Percentiles rank a stretch among this genome's conserved stretches.
Evolutionary conservation across 2,113 vertebrate species (phyloP).

Genomic region (Falco punctatus): DNA sequence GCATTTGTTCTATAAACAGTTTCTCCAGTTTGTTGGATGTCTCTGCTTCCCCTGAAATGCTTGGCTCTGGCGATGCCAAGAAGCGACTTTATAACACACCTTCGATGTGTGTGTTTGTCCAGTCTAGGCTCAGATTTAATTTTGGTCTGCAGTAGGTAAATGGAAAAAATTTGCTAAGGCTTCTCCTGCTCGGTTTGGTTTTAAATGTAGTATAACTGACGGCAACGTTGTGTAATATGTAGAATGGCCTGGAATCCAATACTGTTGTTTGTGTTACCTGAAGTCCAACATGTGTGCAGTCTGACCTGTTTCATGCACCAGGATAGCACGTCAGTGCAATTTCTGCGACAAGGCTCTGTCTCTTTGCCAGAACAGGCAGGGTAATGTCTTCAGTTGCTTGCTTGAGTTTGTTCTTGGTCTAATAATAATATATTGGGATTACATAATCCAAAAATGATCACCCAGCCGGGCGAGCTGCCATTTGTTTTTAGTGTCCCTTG

Average conservation of each 20-base stretch:
- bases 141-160: neutral
- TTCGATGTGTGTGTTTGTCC: neutral
- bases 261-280: conserved; percentile 23
- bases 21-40: neutral
- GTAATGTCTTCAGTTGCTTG: neutral
- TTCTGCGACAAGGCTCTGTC: neutral
- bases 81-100: neutral
- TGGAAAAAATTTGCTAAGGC: neutral
- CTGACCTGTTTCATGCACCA: neutral
- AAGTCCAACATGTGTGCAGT: neutral
- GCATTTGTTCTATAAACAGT: conserved; percentile 32
- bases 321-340: neutral
- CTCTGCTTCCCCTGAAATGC: neutral
- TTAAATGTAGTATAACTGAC: neutral
- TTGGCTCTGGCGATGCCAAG: neutral
- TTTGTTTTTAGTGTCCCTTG: conserved; percentile 6
- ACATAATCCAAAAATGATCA: conserved; percentile 33
- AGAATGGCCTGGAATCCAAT: neutral
- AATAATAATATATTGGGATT: conserved; percentile 25
- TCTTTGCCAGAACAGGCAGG: neutral
- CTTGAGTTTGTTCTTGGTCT: conserved; percentile 32
- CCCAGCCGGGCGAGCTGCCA: conserved; percentile 47
- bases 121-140: neutral
- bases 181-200: neutral
- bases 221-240: neutral